These are phyloP conservation scores for Thinocorus orbignyianus DNA, from an alignment of 2,113 vertebrate species.

Conservation along the genomic window DNA sequence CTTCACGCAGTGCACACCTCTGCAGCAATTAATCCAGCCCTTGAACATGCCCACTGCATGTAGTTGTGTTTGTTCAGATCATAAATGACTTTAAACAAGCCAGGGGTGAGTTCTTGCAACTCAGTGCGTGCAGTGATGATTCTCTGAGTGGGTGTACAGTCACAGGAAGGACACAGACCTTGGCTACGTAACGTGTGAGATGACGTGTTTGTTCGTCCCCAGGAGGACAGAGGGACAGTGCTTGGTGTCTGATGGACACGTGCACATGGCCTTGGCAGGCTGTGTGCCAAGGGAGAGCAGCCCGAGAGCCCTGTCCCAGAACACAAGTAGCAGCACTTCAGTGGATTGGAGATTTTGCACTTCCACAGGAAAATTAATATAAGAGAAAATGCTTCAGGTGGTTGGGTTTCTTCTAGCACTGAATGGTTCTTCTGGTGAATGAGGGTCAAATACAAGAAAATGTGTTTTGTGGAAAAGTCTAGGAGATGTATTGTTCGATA, in stretches of 20 bases:
- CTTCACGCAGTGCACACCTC: not conserved
- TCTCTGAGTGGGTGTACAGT: not conserved
- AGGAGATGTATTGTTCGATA: not conserved
- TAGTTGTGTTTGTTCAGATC: not conserved
- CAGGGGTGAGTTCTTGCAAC: not conserved
- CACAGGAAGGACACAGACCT: not conserved
- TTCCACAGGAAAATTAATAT: not conserved
- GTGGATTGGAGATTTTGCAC: too few relatives aligned
- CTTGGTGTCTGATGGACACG: not conserved
- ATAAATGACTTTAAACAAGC: not conserved
- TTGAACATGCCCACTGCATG: not conserved
- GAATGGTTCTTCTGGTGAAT: not conserved
- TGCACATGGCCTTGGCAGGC: rapidly evolving
- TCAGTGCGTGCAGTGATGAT: not conserved
- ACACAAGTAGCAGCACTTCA: rapidly evolving
- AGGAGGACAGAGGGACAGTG: not conserved
- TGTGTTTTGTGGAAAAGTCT: not conserved
- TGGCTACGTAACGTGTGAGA: rapidly evolving
- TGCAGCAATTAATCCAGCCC: not conserved
- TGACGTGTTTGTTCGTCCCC: not conserved
- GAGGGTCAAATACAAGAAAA: not conserved
- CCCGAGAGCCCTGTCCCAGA: rapidly evolving
- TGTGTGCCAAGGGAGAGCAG: not conserved
- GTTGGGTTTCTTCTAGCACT: not conserved
- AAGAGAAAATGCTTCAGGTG: not conserved